Base-by-base conservation (phyloP, 1,140 invertebrate species). In the Dinothrombium tinctorium region DNA sequence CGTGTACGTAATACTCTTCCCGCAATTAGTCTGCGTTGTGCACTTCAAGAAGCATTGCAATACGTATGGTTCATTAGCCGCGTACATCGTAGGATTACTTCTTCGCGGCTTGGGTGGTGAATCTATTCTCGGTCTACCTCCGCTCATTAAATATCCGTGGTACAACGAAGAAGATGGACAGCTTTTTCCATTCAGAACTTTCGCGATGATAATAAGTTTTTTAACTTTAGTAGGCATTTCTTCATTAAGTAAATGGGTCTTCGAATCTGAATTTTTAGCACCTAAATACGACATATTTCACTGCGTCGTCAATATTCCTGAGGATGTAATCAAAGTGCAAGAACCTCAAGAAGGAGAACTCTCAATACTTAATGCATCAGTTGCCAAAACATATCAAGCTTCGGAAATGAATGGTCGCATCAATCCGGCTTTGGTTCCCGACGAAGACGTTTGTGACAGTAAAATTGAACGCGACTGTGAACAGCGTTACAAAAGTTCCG, bases 1-100 rank as follows among this genome's bases (percentile, higher is more conserved):
- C 50, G 86, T 94, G 26, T 98, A 94, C 66, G 84, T 92, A 39
- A 90, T 98, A 53, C 69, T 98, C 40, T 96, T 96, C 60, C 90
- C 90, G 0, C 86, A 92, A 61, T 69, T 98, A n/a, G 66, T 94
- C 36, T 89, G 84, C 72, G 89, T 95, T 47, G 83, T 96, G 4
- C 87, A 95, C 61, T 84, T 87, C 58, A 80, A 83, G 57, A 66
- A 76, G 32, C 66, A 82, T 54, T 84, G 80, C 62, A 96, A 96
- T 63, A 94, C 89, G 0, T 96, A 96, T 58, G 90, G 90, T 19
- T 94, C 86, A 19, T 60, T 96, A 21, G 63, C 74, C 2, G 81
- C 79, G 0, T 90, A 90, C 56, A 71, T 87, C 42, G 67, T 90
- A 44, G 89, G 86, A 0, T 68, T 94, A 28, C 47, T 83, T 22